Evolutionary conservation across 2,888 invertebrate species (phyloP).

Genomic region (Cheilosia vulpina): DNA sequence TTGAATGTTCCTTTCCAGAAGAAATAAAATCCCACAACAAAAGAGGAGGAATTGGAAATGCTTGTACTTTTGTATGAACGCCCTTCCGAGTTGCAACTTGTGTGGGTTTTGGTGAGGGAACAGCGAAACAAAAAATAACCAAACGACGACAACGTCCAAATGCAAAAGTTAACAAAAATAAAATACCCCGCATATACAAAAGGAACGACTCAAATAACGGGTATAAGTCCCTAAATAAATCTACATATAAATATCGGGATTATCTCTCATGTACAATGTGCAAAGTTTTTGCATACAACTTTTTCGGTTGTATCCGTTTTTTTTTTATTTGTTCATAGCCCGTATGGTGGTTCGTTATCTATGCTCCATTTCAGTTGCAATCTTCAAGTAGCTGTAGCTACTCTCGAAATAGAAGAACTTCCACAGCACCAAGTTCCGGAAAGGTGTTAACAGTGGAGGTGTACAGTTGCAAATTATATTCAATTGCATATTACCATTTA

Average conservation of each 20-base stretch:
- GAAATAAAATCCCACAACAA: constrained; percentile 8
- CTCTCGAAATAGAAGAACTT: constrained; percentile 43
- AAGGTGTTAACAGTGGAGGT: constrained; percentile 71
- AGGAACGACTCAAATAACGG: constrained; percentile 53
- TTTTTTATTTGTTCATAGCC: constrained; percentile 3
- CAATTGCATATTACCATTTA: constrained; percentile 75
- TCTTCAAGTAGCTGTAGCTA: constrained; percentile 50
- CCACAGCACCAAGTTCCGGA: constrained; percentile 46
- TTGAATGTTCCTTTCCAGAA: constrained; percentile 50
- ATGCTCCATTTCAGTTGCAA: constrained; percentile 53
- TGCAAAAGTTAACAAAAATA: constrained; percentile 26
- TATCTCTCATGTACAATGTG: constrained; percentile 69
- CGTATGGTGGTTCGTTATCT: constrained; percentile 50
- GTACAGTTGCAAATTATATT: constrained; percentile 75
- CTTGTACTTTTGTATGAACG: constrained; percentile 51
- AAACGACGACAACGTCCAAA: constrained; percentile 50
- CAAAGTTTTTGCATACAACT: constrained; percentile 49
- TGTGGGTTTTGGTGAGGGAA: constrained; percentile 22
- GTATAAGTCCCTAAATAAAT: constrained; percentile 73
- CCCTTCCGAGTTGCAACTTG: constrained; percentile 47
- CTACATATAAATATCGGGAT: constrained; percentile 74
- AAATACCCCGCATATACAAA: constrained; percentile 6
- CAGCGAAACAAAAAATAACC: not conserved
- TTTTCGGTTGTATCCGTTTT: constrained; percentile 29
- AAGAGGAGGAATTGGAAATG: constrained; percentile 19